Percentiles rank a stretch among this genome's conserved stretches.
Conservation (phyloP, 2,888 invertebrate genomes). For the Heterodera filipjevi region DNA sequence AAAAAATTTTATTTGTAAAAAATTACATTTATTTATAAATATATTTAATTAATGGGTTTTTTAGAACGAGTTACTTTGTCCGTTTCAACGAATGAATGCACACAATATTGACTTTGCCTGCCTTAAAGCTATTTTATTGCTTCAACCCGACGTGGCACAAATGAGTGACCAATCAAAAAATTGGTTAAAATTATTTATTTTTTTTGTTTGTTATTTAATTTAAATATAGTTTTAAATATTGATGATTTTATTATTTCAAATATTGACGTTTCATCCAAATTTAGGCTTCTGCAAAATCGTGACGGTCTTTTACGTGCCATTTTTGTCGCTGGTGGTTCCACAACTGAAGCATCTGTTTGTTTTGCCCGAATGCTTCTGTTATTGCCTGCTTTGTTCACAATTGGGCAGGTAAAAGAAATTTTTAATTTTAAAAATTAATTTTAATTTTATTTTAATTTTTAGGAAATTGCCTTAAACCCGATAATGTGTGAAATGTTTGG, state of each 20-base stretch:
- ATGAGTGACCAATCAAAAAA: constrained; percentile 41
- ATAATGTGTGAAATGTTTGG: constrained; percentile 13
- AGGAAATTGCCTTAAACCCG: background rate
- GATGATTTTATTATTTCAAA: background rate
- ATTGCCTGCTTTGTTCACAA: constrained; percentile 54
- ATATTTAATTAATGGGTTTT: constrained; percentile 35
- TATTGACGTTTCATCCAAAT: background rate
- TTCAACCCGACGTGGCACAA: constrained; percentile 56
- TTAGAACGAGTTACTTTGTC: constrained; percentile 58
- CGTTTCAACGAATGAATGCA: constrained; percentile 51
- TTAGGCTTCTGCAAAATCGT: constrained; percentile 52
- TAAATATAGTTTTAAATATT: background rate
- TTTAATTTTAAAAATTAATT: background rate
- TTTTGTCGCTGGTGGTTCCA: constrained; percentile 49
- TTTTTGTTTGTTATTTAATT: background rate
- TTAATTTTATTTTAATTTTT: background rate
- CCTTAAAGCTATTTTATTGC: constrained; percentile 59
- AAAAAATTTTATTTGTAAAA: background rate
- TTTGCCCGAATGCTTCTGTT: constrained; percentile 59
- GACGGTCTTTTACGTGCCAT: constrained; percentile 56
- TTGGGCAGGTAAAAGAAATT: constrained; percentile 37
- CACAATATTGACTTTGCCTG: constrained; percentile 53
- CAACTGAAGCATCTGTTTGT: constrained; percentile 52
- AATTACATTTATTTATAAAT: constrained; percentile 9
- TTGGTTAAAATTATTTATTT: background rate